These are phyloP conservation scores for Phyllostomus discolor DNA, from an alignment of 2,113 vertebrate species.

Conservation along the genomic window DNA sequence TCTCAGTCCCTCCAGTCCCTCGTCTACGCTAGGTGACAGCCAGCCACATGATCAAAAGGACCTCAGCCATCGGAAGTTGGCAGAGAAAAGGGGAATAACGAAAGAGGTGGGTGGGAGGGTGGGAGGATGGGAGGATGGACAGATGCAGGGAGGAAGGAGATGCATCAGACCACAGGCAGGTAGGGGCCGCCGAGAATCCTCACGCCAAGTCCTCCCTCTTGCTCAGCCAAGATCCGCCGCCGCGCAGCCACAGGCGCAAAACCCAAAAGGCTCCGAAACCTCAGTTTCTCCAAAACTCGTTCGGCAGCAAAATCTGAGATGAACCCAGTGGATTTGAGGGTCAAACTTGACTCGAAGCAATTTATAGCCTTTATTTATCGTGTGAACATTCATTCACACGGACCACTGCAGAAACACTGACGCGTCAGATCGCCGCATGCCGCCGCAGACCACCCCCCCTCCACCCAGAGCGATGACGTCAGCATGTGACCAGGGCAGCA, in stretches of 20 bases:
- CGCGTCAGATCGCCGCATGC: neutral
- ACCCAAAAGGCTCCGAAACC: neutral
- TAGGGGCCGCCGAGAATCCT: neutral
- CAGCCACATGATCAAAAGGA: neutral
- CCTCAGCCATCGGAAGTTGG: neutral
- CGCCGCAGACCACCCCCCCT: neutral
- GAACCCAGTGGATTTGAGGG: neutral
- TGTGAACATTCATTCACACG: neutral
- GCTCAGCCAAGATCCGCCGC: neutral
- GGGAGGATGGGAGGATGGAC: neutral
- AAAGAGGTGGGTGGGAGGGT: neutral
- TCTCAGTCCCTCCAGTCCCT: neutral
- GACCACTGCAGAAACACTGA: neutral
- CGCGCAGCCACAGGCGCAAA: neutral
- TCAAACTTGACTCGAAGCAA: neutral
- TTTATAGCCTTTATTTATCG: neutral
- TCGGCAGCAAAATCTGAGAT: neutral
- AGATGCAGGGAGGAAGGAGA: neutral
- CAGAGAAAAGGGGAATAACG: neutral
- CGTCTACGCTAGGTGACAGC: neutral
- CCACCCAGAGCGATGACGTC: neutral
- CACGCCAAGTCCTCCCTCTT: neutral
- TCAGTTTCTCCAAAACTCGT: neutral
- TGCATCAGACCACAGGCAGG: neutral
- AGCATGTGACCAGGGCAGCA: fast-evolving